Conservation (phyloP, 2,113 vertebrate species). For the cat (Felis catus) region F.catus_Fca126_mat1.0 CM031426.1:10154001-10154500, state of each 20-base stretch:
- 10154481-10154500: background rate
- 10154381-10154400: background rate
- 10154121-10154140: background rate
- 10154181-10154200: background rate
- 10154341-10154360: background rate
- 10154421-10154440: background rate
- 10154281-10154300: background rate
- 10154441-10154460: background rate
- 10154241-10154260: background rate
- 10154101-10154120: background rate
- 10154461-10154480: background rate
- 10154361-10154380: background rate
- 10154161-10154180: background rate
- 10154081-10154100: background rate
- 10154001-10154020: background rate
- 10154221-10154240: background rate
- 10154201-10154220: background rate
- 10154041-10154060: background rate
- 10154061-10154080: background rate
- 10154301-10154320: background rate
- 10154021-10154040: background rate
- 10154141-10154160: background rate
- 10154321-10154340: background rate
- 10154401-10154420: background rate
- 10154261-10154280: background rate